These are phyloP conservation scores for Chrysemys picta DNA, from an alignment of 2,113 vertebrate genomes.

Conservation along the genomic window DNA sequence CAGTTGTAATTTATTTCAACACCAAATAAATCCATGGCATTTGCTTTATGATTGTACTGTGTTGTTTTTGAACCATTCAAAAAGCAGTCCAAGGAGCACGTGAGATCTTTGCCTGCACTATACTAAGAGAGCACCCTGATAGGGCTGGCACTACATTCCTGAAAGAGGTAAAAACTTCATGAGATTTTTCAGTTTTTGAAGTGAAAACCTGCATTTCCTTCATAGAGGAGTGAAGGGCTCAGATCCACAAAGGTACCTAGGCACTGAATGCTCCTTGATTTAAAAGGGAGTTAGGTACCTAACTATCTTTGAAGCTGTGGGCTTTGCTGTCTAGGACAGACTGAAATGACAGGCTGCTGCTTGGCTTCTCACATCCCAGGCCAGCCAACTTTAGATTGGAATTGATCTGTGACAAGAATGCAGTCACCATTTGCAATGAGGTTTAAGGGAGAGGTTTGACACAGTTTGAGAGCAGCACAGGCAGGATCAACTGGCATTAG, in stretches of 20 bases:
- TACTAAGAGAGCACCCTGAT: neutral
- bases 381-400: neutral
- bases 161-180: neutral
- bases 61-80: conserved; percentile 17
- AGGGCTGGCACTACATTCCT: neutral
- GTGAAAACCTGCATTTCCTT: neutral
- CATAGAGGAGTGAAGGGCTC: neutral
- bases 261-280: neutral
- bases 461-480: neutral
- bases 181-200: neutral
- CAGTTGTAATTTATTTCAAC: conserved; percentile 72
- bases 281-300: neutral
- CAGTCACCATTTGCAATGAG: neutral
- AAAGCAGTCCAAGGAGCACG: neutral
- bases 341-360: neutral
- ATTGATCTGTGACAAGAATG: neutral
- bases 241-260: neutral
- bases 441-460: neutral
- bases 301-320: neutral
- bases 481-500: neutral
- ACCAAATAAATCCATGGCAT: conserved; percentile 62
- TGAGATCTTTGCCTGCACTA: neutral
- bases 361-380: neutral
- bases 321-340: neutral
- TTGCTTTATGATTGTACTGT: conserved; percentile 24